phyloP scores from a whole-genome alignment of 2,797 vertebrate species.

The Hapalemur alaotrensis region DNA sequence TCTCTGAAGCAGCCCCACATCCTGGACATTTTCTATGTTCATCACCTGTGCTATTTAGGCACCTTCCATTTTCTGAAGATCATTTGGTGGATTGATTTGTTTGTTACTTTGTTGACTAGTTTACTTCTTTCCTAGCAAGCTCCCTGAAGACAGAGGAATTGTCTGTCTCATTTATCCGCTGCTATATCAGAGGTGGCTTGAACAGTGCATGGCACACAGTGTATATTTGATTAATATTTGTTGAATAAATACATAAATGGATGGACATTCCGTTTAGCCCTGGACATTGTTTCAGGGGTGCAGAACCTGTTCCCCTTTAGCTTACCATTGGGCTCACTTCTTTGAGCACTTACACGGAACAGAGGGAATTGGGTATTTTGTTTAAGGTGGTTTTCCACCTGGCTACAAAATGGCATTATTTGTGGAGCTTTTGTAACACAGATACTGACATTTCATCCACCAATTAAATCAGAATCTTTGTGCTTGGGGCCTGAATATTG shows the following conservation, averaged over 20 bases:
- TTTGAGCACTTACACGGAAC: neutral
- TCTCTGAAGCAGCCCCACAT: neutral
- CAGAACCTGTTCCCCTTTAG: neutral
- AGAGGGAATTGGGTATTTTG: neutral
- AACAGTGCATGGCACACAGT: fast-evolving
- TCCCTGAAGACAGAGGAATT: neutral
- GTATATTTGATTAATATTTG: neutral
- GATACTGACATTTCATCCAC: neutral
- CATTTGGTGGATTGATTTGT: neutral
- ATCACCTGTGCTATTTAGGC: fast-evolving
- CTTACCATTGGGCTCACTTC: neutral
- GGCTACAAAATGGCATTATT: neutral
- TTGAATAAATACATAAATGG: neutral
- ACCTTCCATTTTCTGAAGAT: neutral
- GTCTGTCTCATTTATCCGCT: neutral
- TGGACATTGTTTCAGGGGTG: neutral
- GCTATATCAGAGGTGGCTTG: neutral
- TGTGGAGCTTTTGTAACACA: neutral
- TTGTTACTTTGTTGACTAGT: neutral
- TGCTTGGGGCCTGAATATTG: neutral
- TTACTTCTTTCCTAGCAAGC: neutral
- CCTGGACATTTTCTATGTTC: too few relatives aligned
- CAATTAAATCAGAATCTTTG: neutral
- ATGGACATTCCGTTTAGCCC: neutral
- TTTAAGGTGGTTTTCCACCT: neutral